phyloP scores from a whole-genome alignment of 2,888 invertebrate genomes.

The Spilarctia lutea region DNA sequence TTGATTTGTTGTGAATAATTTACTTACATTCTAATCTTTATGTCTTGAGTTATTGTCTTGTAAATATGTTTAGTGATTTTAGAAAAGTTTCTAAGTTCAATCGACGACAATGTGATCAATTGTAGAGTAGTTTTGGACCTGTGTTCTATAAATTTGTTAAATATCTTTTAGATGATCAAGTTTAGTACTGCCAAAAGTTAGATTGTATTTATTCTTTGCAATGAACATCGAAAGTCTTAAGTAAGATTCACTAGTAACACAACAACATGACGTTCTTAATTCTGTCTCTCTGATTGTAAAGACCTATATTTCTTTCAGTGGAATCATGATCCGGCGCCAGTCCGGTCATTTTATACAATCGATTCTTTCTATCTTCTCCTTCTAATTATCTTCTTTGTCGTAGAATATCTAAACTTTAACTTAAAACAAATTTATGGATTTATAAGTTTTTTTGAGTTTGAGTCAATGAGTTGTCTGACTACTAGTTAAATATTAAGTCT shows the following conservation, averaged over 20 bases:
- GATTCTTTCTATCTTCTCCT: too few species aligned
- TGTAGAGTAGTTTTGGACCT: background rate
- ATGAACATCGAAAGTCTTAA: background rate
- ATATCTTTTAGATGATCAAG: background rate
- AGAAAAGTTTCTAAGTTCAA: background rate
- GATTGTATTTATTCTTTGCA: background rate
- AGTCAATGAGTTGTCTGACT: background rate
- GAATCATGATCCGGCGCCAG: background rate
- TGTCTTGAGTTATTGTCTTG: background rate
- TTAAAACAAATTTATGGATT: background rate
- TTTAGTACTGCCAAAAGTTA: background rate
- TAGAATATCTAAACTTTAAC: background rate
- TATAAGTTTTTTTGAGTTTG: background rate
- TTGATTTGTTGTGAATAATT: constrained; percentile 9
- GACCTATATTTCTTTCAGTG: background rate
- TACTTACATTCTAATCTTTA: background rate
- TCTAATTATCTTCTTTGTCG: too few species aligned
- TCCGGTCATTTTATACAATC: too few species aligned
- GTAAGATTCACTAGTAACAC: background rate
- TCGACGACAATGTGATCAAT: background rate
- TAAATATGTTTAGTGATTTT: background rate
- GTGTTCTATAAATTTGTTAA: background rate
- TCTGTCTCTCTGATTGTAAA: background rate
- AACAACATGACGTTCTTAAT: background rate
- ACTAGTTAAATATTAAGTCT: background rate